Evolutionary conservation across 2,113 vertebrate species (phyloP).

Genomic region (Vidua macroura): DNA sequence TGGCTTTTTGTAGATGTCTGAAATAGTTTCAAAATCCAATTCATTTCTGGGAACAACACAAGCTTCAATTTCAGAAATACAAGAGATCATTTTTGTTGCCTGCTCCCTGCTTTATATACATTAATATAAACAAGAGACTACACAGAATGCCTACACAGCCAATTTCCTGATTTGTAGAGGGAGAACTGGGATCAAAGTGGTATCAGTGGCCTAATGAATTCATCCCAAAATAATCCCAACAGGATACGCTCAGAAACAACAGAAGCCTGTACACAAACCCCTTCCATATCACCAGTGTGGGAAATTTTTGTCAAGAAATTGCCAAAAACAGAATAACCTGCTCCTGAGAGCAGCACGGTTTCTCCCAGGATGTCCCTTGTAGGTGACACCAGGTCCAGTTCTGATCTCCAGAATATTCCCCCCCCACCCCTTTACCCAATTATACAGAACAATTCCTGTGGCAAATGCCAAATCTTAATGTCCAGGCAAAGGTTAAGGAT

Average conservation of each 20-base stretch:
- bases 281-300: background rate
- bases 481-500: background rate
- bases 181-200: background rate
- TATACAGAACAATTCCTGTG: background rate
- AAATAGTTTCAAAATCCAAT: background rate
- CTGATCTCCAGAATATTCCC: background rate
- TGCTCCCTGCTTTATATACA: background rate
- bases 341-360: background rate
- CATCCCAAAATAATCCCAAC: background rate
- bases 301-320: background rate
- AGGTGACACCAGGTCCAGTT: background rate
- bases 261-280: background rate
- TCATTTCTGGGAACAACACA: background rate
- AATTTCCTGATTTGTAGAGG: background rate
- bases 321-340: background rate
- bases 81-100: background rate
- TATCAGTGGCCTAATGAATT: background rate
- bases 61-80: background rate
- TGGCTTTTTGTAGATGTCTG: background rate
- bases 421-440: background rate
- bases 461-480: background rate
- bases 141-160: background rate
- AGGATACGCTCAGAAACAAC: background rate
- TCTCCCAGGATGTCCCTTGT: background rate
- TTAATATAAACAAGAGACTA: background rate